These are phyloP conservation scores for Chloropsis hardwickii DNA, from an alignment of 2,113 vertebrate species.

Conservation along the genomic window DNA sequence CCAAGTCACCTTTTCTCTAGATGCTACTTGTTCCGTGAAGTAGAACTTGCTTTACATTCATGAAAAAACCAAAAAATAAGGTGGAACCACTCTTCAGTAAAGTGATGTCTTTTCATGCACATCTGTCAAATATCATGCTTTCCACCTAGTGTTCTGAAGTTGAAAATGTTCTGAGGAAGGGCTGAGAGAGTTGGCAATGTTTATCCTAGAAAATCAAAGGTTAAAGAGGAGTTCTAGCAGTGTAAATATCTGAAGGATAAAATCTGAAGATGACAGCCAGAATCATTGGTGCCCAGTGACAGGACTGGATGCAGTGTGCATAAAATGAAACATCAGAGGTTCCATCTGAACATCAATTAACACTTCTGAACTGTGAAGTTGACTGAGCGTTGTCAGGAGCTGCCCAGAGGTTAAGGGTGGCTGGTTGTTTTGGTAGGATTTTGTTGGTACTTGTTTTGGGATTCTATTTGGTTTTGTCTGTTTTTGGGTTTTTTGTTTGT, in stretches of 20 bases:
- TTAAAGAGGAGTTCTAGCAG: not conserved
- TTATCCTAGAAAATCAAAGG: not conserved
- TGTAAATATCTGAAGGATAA: not conserved
- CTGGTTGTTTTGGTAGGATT: not conserved
- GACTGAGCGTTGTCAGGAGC: not conserved
- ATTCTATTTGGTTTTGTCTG: rapidly evolving
- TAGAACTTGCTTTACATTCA: not conserved
- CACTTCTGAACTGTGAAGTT: not conserved
- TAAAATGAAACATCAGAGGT: not conserved
- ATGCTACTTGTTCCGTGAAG: not conserved
- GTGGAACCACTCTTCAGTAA: not conserved
- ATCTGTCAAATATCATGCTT: not conserved
- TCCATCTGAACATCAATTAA: not conserved
- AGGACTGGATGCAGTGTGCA: not conserved
- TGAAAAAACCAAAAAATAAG: not conserved
- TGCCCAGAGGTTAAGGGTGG: not conserved
- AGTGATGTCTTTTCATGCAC: not conserved
- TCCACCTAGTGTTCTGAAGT: not conserved
- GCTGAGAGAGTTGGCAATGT: not conserved
- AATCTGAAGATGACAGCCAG: not conserved
- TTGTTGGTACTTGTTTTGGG: not conserved
- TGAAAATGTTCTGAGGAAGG: not conserved
- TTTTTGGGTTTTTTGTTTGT: not conserved
- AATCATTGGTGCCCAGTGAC: not conserved
- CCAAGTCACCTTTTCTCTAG: not conserved